phyloP scores from a whole-genome alignment of 2,113 vertebrate genomes.

The Petaurus breviceps region DNA sequence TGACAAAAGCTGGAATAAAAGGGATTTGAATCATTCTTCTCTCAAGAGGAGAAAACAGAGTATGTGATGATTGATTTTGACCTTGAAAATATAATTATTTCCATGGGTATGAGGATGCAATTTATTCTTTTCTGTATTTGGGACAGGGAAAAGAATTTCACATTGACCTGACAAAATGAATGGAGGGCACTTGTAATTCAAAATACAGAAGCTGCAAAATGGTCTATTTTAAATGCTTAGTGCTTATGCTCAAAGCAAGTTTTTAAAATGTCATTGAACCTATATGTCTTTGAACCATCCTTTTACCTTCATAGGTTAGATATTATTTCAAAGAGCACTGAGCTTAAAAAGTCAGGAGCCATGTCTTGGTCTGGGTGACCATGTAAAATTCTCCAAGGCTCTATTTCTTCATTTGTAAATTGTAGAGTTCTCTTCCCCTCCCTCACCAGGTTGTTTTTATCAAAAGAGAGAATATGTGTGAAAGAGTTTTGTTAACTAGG shows the following conservation, averaged over 20 bases:
- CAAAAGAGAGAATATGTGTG: too few relatives aligned
- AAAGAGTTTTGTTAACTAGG: too few relatives aligned
- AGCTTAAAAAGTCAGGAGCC: neutral
- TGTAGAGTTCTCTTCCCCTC: too few relatives aligned
- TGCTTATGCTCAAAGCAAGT: neutral
- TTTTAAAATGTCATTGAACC: slow-evolving; percentile 6
- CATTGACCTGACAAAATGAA: slow-evolving; percentile 32
- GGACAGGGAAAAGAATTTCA: slow-evolving; percentile 54
- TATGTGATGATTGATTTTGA: slow-evolving; percentile 77
- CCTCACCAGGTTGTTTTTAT: too few relatives aligned
- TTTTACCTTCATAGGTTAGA: slow-evolving; percentile 8
- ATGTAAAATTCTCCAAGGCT: neutral
- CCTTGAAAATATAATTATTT: slow-evolving; percentile 78
- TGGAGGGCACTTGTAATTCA: neutral
- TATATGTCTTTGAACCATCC: neutral
- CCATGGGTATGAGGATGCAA: slow-evolving; percentile 62
- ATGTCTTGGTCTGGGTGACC: neutral
- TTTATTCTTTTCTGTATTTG: slow-evolving; percentile 66
- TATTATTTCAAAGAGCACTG: neutral
- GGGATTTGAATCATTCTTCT: slow-evolving; percentile 65
- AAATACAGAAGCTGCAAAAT: slow-evolving; percentile 29
- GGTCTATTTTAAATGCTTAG: neutral
- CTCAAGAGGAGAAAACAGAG: slow-evolving; percentile 50
- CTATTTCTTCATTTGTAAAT: neutral
- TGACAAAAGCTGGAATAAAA: slow-evolving; percentile 63